These are phyloP conservation scores for Octodonta nipae DNA, from an alignment of 2,888 invertebrate genomes.

Conservation along the genomic window DNA sequence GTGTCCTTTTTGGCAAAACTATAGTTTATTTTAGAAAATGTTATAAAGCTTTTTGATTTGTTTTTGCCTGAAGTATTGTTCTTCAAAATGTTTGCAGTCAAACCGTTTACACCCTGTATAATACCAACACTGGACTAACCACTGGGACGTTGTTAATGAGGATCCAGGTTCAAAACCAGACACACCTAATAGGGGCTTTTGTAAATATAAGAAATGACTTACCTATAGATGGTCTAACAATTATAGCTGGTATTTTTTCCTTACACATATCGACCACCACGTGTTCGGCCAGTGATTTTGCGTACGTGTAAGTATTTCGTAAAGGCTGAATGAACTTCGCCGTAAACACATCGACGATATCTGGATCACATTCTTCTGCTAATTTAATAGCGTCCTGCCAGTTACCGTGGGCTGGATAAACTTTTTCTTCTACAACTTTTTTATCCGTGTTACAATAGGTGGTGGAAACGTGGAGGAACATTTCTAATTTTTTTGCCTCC, in stretches of 20 bases:
- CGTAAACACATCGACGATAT: slow-evolving; percentile 43
- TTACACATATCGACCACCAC: slow-evolving; percentile 48
- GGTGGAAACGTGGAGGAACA: slow-evolving; percentile 71
- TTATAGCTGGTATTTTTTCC: slow-evolving; percentile 56
- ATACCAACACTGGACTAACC: too few relatives aligned
- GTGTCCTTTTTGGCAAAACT: too few relatives aligned
- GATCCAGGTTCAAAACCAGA: too few relatives aligned
- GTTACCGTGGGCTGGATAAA: slow-evolving; percentile 57
- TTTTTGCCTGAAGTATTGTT: too few relatives aligned
- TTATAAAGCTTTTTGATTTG: too few relatives aligned
- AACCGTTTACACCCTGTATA: too few relatives aligned
- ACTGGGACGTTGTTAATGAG: too few relatives aligned
- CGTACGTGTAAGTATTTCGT: slow-evolving; percentile 85
- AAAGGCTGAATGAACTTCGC: slow-evolving; percentile 47
- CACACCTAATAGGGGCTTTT: too few relatives aligned
- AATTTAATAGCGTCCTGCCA: slow-evolving; percentile 55
- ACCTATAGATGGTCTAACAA: slow-evolving; percentile 84
- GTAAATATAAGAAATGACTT: too few relatives aligned
- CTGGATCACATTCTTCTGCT: slow-evolving; percentile 47
- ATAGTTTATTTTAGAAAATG: too few relatives aligned
- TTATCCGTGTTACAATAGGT: slow-evolving; percentile 71
- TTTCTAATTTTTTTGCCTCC: slow-evolving; percentile 38
- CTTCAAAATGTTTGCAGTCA: too few relatives aligned
- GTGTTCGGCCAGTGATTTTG: slow-evolving; percentile 77
- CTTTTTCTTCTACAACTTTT: slow-evolving; percentile 56